A percentile compares a stretch with the other conserved stretches of the same genome.
These are phyloP conservation scores for Aurelia aurita DNA, from an alignment of 30 jellyfish, hydroid and myxozoan genomes.

Conservation along the genomic window DNA sequence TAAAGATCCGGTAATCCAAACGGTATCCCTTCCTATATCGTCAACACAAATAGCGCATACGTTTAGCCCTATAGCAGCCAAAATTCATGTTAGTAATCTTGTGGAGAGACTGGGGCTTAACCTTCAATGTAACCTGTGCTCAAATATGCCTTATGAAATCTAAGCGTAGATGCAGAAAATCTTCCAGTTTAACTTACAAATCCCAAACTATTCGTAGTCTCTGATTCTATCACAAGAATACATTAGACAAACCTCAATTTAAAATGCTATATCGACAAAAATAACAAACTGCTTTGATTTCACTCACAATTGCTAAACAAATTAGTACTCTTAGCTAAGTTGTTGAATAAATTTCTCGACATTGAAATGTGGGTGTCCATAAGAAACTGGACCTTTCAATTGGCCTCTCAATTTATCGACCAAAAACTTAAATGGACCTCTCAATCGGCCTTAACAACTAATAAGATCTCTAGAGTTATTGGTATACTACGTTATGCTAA, in stretches of 20 bases:
- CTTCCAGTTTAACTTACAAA: conserved; percentile 41
- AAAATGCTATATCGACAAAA: too few species aligned
- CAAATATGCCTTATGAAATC: conserved; percentile 39
- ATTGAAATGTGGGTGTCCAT: too few species aligned
- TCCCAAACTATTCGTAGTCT: conserved; percentile 27
- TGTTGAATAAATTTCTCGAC: too few species aligned
- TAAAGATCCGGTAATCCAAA: conserved; percentile 54
- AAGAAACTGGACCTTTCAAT: too few species aligned
- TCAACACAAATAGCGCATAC: conserved; percentile 42
- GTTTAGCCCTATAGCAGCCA: conserved; percentile 45
- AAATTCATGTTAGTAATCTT: conserved; percentile 53
- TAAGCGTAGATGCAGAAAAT: conserved; percentile 27
- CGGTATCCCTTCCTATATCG: conserved; percentile 13
- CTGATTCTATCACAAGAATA: conserved; percentile 25
- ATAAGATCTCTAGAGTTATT: too few species aligned
- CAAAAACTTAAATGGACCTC: too few species aligned
- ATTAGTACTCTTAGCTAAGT: too few species aligned
- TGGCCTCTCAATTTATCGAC: too few species aligned
- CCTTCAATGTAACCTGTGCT: conserved; percentile 48
- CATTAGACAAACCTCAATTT: not conserved
- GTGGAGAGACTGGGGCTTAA: conserved; percentile 66
- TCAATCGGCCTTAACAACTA: too few species aligned
- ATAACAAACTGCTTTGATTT: too few species aligned
- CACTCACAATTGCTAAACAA: too few species aligned
- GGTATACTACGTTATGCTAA: too few species aligned